Evolutionary conservation across 2,888 invertebrate genomes (phyloP).

Genomic region (Pantelozetes paolii): DNA sequence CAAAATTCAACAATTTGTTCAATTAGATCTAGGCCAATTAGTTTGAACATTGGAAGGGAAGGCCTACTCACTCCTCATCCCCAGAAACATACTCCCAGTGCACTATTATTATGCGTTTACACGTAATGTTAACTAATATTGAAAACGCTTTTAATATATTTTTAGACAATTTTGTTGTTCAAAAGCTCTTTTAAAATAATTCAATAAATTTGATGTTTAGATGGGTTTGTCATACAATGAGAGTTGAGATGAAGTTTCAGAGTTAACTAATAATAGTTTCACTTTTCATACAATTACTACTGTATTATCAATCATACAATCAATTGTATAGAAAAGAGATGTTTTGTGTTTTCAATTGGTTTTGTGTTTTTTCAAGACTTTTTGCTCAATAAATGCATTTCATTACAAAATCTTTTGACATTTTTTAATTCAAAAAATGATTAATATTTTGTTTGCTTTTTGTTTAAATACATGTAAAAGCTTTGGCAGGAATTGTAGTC

Average conservation of each 20-base stretch:
- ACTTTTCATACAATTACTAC: too few species aligned
- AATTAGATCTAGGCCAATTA: constrained; percentile 1
- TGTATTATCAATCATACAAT: too few species aligned
- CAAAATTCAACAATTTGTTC: constrained; percentile 4
- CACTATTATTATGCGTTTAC: background rate
- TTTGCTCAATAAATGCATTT: too few species aligned
- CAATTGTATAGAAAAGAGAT: too few species aligned
- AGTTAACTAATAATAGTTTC: too few species aligned
- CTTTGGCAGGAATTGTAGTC: constrained; percentile 15
- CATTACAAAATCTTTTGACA: too few species aligned
- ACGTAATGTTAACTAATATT: background rate
- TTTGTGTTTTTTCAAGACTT: too few species aligned
- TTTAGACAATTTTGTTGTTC: background rate
- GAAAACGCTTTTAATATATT: background rate
- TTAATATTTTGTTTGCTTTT: background rate
- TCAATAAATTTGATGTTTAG: too few species aligned
- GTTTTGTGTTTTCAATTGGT: too few species aligned
- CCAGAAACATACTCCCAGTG: background rate
- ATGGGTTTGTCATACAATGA: too few species aligned
- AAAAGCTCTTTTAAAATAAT: too few species aligned
- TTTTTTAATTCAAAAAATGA: background rate
- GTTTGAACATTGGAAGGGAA: background rate
- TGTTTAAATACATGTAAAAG: background rate
- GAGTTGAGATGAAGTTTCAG: too few species aligned
- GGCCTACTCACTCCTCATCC: background rate